Evolutionary conservation across 2,888 invertebrate genomes (phyloP), one percentile per base, ranked within the genome.

Genomic region (Parnassius apollo): DNA sequence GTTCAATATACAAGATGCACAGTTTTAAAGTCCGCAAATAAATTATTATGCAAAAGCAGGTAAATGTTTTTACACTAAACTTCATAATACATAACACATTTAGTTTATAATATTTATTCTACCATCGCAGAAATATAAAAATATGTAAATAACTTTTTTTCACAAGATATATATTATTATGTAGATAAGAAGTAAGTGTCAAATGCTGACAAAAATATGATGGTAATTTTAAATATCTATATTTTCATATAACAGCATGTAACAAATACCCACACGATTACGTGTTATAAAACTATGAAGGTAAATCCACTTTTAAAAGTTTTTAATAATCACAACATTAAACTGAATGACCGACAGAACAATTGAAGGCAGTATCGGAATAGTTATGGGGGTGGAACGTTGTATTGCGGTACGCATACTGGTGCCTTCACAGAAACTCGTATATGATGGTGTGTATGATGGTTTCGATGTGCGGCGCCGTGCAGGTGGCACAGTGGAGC

Each of bases 401-500:
- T 55, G 57, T 44, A 62, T 50, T 59, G 48, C 50, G 68, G 68
- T 68, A 67, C 69, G 65, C 61, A 35, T 62, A 49, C 49, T 22
- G 58, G 48, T 56, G 66, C 65, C 64, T 79, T 81, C 68, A 83
- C 69, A 85, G 73, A 64, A 81, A 81, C 65, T 81, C 80, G 66
- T 75, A 71, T 61, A 85, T 77, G 71, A 77, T 67, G 52, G 72
- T 73, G 71, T 75, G 79, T 44, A 85, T 71, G 62, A 79, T 74
- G 7, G 49, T 46, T n/a, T 46, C 46, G 46, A 74, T 70, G 68
- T 85, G 80, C 45, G 73, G 74, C n/a, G 77, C 68, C 18, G 75
- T 75, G 80, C 85, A 85, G 10, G 85, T 83, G 68, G 82, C 81
- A 68, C 85, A 86, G 76, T 77, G 69, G 71, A 64, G 67, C 59